Evolutionary conservation across 2,113 vertebrate genomes (phyloP).

Genomic region (Agelaius tricolor): DNA sequence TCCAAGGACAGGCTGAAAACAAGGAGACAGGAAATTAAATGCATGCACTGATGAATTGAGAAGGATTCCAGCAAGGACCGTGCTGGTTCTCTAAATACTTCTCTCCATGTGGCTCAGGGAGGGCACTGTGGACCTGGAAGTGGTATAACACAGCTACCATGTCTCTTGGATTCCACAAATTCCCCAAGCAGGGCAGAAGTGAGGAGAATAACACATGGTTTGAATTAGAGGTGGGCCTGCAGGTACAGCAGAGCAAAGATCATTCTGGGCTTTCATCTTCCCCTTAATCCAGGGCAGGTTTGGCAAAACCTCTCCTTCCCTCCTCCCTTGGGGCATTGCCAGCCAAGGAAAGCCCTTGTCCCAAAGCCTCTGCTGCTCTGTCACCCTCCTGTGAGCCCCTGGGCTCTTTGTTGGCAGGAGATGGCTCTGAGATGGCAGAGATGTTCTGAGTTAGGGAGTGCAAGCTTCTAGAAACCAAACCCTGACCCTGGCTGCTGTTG

Average conservation of each 20-base stretch:
- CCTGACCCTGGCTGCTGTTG: not conserved
- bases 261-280: not conserved
- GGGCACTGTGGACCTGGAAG: not conserved
- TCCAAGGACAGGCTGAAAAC: conserved; percentile 59
- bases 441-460: not conserved
- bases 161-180: conserved; percentile 23
- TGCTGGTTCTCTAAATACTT: conserved; percentile 7
- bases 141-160: conserved; percentile 15
- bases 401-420: not conserved
- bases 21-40: conserved; percentile 66
- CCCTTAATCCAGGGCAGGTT: not conserved
- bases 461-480: not conserved
- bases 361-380: not conserved
- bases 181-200: not conserved
- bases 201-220: not conserved
- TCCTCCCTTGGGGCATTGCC: accelerated
- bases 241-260: not conserved
- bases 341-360: not conserved
- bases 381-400: not conserved
- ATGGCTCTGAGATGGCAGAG: not conserved
- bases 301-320: not conserved
- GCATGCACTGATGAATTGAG: conserved; percentile 14
- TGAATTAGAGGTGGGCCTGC: not conserved
- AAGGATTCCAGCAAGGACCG: conserved; percentile 13
- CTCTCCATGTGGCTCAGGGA: conserved; percentile 33